These are phyloP conservation scores for Cyprinodon brontotheroides DNA, from an alignment of 2,113 vertebrate species.

Conservation along the genomic window DNA sequence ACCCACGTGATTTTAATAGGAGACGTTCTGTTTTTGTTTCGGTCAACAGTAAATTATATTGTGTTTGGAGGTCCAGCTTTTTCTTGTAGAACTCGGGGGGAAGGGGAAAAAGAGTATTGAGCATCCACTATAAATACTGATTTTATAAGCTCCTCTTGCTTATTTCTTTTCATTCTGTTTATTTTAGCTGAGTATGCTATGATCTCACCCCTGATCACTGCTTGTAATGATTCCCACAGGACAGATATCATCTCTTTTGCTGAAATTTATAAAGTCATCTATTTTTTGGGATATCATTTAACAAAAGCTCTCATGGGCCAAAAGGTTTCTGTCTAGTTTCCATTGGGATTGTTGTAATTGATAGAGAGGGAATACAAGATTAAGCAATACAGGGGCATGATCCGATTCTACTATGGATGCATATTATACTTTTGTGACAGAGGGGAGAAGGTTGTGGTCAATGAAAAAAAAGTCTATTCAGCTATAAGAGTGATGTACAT, in stretches of 20 bases:
- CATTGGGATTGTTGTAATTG: background rate
- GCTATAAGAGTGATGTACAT: background rate
- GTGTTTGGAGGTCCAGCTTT: no score
- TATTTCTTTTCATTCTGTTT: no score
- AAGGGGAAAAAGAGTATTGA: no score
- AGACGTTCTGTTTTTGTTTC: background rate
- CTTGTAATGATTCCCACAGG: no score
- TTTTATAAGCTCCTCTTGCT: no score
- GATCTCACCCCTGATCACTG: no score
- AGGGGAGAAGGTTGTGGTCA: no score
- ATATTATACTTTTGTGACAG: background rate
- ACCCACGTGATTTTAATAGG: background rate
- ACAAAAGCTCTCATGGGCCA: background rate
- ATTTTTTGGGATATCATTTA: background rate
- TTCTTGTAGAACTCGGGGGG: no score
- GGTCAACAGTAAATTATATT: background rate
- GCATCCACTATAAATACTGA: no score
- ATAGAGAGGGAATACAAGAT: background rate
- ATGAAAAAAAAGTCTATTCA: no score
- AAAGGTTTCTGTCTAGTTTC: background rate
- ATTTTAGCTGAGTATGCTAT: no score
- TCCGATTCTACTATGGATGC: background rate
- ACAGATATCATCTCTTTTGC: no score
- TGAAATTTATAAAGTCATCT: background rate
- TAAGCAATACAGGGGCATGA: background rate